Evolutionary conservation across 2,888 invertebrate genomes (phyloP).

Genomic region (Papilio demoleus): DNA sequence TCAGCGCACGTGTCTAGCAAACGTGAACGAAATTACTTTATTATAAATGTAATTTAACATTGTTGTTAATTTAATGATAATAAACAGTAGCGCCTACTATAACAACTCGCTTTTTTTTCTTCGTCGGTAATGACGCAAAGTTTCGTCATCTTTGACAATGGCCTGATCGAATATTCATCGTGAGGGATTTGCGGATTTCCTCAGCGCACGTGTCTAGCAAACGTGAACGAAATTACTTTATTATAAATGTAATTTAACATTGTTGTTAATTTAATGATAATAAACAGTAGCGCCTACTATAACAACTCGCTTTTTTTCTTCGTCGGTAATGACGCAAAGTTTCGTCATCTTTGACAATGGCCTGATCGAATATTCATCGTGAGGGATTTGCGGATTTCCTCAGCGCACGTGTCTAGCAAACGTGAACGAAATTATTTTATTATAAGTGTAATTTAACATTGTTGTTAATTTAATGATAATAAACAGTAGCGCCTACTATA

Average conservation of each 20-base stretch:
- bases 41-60: conserved; percentile 2
- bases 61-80: too few relatives aligned
- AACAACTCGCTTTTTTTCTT: conserved; percentile 23
- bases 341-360: conserved; percentile 54
- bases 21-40: conserved; percentile 36
- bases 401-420: conserved; percentile 52
- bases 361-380: conserved; percentile 66
- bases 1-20: conserved; percentile 54
- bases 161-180: conserved; percentile 66
- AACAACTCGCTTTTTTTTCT: too few relatives aligned
- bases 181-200: conserved; percentile 66
- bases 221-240: conserved; percentile 36
- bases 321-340: conserved; percentile 4
- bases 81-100: too few relatives aligned
- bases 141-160: conserved; percentile 53
- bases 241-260: too few relatives aligned
- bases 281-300: too few relatives aligned
- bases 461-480: too few relatives aligned
- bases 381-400: conserved; percentile 68
- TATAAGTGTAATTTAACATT: neutral
- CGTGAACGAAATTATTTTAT: conserved; percentile 37
- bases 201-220: conserved; percentile 54
- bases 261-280: too few relatives aligned
- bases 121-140: neutral
- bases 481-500: too few relatives aligned